phyloP scores from a whole-genome alignment of 1,140 invertebrate genomes.

The Hestina assimilis region DNA sequence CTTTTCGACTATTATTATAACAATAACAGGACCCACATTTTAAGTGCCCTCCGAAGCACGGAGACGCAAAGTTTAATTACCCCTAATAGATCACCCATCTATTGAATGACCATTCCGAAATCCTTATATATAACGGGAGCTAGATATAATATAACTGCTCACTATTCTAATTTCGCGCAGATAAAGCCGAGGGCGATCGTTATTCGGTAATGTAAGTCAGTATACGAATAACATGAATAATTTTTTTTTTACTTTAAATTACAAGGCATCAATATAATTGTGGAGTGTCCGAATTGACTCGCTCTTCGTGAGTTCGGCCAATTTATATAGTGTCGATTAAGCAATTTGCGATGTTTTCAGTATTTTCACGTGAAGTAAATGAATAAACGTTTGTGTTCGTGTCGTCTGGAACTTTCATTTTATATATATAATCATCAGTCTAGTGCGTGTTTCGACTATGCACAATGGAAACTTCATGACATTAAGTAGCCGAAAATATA shows the following conservation, averaged over 20 bases:
- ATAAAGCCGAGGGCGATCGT: too few species aligned
- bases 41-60: too few species aligned
- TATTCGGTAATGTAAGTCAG: neutral
- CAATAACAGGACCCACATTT: too few species aligned
- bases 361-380: constrained; percentile 16
- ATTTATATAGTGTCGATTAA: constrained; percentile 32
- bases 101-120: too few species aligned
- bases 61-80: too few species aligned
- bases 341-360: constrained; percentile 27
- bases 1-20: too few species aligned
- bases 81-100: too few species aligned
- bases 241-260: constrained; percentile 24
- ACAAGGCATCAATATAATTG: constrained; percentile 27
- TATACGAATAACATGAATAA: neutral
- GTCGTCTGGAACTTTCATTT: neutral
- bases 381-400: constrained; percentile 7
- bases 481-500: too few species aligned
- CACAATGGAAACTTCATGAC: neutral
- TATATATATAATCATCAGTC: neutral
- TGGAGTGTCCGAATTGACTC: constrained; percentile 19
- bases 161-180: too few species aligned
- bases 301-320: constrained; percentile 28
- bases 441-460: neutral
- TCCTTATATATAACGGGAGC: too few species aligned
- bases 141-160: too few species aligned